A percentile compares a stretch with the other conserved stretches of the same genome.
Conservation (phyloP, 2,888 invertebrate genomes). For the Tinea trinotella region DNA sequence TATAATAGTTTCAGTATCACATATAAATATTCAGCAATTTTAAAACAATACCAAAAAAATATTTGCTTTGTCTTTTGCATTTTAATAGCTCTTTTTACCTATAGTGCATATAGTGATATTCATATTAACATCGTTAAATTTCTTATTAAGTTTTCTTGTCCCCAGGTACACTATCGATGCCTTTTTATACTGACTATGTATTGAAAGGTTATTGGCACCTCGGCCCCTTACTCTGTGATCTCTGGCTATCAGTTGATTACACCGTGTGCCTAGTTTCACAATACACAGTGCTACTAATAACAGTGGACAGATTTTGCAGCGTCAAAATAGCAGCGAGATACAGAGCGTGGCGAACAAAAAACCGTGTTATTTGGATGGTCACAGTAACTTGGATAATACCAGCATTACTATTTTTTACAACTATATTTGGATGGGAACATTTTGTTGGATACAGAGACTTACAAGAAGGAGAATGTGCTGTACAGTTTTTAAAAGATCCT, state of each 20-base stretch:
- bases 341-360: slow-evolving; percentile 96
- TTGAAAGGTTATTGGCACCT: slow-evolving; percentile 97
- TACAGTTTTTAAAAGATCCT: slow-evolving; percentile 97
- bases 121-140: not conserved
- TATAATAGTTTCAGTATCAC: not conserved
- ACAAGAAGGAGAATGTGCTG: slow-evolving; percentile 90
- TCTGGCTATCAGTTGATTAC: slow-evolving; percentile 99
- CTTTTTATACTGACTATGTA: slow-evolving; percentile 98
- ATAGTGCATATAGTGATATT: no score
- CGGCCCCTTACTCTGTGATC: slow-evolving; percentile 94
- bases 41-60: no score
- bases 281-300: slow-evolving; percentile 98
- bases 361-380: slow-evolving; percentile 95
- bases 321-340: slow-evolving; percentile 98
- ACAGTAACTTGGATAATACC: slow-evolving; percentile 98
- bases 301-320: slow-evolving; percentile 98
- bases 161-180: slow-evolving; percentile 98
- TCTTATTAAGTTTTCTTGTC: slow-evolving; percentile 1
- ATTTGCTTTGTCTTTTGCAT: no score
- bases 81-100: no score
- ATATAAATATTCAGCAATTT: no score
- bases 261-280: slow-evolving; percentile 99
- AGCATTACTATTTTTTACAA: slow-evolving; percentile 95
- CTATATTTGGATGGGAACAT: slow-evolving; percentile 99
- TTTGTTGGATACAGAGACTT: slow-evolving; percentile 94